Evolutionary conservation across 1,140 invertebrate genomes (phyloP).

Genomic region (Diploscapter pachys): DNA sequence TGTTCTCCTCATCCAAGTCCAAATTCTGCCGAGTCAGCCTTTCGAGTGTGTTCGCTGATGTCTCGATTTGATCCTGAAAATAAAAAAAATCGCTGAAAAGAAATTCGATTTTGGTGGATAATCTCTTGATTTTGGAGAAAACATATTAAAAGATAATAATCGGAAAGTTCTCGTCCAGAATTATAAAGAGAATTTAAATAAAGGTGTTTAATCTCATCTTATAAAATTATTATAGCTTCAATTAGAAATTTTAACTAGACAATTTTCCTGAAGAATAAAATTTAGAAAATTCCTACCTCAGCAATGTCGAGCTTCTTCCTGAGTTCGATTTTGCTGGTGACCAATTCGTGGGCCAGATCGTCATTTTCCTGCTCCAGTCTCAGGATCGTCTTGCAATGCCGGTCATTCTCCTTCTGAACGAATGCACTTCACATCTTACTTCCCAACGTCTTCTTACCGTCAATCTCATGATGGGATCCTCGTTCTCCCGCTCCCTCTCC

Average conservation of each 20-base stretch:
- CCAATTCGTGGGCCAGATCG: constrained; percentile 68
- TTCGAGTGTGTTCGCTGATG: constrained; percentile 75
- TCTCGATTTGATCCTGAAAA: constrained; percentile 75
- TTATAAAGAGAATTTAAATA: constrained; percentile 4
- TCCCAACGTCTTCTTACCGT: constrained; percentile 56
- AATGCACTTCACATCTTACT: constrained; percentile 14
- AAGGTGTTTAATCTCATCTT: constrained; percentile 13
- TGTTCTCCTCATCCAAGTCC: constrained; percentile 79
- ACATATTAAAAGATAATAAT: constrained; percentile 28
- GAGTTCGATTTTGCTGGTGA: constrained; percentile 66
- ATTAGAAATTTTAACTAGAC: constrained; percentile 9
- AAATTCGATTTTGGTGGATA: not conserved
- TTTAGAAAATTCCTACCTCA: constrained; percentile 23
- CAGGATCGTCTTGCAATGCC: constrained; percentile 62
- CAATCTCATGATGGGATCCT: constrained; percentile 66
- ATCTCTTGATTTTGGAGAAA: constrained; percentile 3
- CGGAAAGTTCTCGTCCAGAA: constrained; percentile 2
- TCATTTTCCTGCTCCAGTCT: constrained; percentile 70
- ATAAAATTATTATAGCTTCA: constrained; percentile 15
- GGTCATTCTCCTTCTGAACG: constrained; percentile 64
- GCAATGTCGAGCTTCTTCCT: constrained; percentile 65
- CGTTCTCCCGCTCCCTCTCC: constrained; percentile 65
- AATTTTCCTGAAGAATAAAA: constrained; percentile 14
- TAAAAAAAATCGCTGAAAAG: constrained; percentile 24
- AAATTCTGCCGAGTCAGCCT: constrained; percentile 71